Percentiles rank a stretch among this genome's conserved stretches.
Evolutionary conservation across 1,140 invertebrate genomes (phyloP).

Genomic region (Zaprionus taronus): DNA sequence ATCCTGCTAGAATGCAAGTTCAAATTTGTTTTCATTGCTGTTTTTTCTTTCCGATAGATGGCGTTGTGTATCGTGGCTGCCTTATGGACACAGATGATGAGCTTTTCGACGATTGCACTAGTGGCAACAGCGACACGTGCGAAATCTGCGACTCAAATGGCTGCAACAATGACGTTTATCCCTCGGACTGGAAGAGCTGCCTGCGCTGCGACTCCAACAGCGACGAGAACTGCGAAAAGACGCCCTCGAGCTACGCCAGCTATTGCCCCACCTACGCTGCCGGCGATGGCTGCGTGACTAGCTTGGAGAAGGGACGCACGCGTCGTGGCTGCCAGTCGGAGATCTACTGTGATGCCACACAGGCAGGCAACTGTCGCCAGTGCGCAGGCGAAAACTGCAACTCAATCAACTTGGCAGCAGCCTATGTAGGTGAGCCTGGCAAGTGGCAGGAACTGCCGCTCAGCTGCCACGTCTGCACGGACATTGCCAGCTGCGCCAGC

Average conservation of each 20-base stretch:
- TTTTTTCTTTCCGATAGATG: conserved; percentile 39
- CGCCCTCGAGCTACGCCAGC: conserved; percentile 44
- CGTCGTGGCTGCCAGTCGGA: conserved; percentile 71
- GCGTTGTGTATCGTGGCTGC: conserved; percentile 64
- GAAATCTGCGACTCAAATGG: conserved; percentile 44
- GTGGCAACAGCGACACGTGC: conserved; percentile 47
- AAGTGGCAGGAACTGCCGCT: conserved; percentile 72
- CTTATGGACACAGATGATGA: conserved; percentile 57
- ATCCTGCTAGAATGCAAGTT: not conserved
- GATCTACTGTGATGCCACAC: conserved; percentile 57
- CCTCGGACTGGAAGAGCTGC: conserved; percentile 63
- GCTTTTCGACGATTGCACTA: conserved; percentile 61
- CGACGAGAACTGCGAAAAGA: conserved; percentile 52
- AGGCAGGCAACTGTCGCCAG: conserved; percentile 53
- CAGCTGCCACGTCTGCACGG: conserved; percentile 55
- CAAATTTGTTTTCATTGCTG: not conserved
- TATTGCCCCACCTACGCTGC: conserved; percentile 54
- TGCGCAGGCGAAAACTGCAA: conserved; percentile 66
- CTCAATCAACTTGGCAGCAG: conserved; percentile 41
- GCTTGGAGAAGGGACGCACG: conserved; percentile 55
- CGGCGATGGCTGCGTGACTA: conserved; percentile 61
- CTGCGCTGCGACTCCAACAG: conserved; percentile 65
- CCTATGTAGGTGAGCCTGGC: conserved; percentile 69
- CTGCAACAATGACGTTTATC: conserved; percentile 64
- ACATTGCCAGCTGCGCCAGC: conserved; percentile 40